A percentile compares a stretch with the other conserved stretches of the same genome.
phyloP scores from a whole-genome alignment of 2,113 vertebrate genomes.

The Atrichornis clamosus region DNA sequence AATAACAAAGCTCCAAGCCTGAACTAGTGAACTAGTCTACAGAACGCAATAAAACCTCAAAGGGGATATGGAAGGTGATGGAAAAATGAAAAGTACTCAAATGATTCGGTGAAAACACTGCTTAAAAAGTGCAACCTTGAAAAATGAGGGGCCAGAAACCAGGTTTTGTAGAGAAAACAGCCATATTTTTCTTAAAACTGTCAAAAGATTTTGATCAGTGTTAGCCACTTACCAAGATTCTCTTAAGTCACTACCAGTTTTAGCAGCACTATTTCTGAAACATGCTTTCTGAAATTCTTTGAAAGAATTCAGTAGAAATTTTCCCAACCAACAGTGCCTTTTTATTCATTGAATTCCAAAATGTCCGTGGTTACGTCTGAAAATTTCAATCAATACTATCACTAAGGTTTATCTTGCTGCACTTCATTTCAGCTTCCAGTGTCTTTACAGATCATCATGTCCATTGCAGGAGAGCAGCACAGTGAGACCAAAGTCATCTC shows the following conservation, averaged over 20 bases:
- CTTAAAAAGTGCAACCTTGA: neutral
- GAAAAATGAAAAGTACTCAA: neutral
- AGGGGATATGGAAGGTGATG: neutral
- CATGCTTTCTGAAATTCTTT: neutral
- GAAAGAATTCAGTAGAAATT: neutral
- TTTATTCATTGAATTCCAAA: neutral
- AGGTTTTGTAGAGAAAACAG: neutral
- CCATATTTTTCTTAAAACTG: neutral
- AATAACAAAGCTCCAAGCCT: neutral
- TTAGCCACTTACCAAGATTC: neutral
- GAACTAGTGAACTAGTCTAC: neutral
- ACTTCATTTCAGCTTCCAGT: neutral
- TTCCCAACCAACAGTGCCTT: neutral
- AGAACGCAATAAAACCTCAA: neutral
- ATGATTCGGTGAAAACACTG: neutral
- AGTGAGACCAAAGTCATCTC: neutral
- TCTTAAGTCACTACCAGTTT: neutral
- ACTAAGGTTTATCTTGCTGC: neutral
- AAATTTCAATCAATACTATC: neutral
- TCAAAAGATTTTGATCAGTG: neutral
- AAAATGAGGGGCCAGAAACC: neutral
- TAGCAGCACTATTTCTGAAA: neutral
- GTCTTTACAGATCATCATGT: neutral
- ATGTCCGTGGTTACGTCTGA: neutral
- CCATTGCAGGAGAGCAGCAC: neutral